Evolutionary conservation across 2,888 invertebrate species (phyloP).

Genomic region (Drosophila atripex): DNA sequence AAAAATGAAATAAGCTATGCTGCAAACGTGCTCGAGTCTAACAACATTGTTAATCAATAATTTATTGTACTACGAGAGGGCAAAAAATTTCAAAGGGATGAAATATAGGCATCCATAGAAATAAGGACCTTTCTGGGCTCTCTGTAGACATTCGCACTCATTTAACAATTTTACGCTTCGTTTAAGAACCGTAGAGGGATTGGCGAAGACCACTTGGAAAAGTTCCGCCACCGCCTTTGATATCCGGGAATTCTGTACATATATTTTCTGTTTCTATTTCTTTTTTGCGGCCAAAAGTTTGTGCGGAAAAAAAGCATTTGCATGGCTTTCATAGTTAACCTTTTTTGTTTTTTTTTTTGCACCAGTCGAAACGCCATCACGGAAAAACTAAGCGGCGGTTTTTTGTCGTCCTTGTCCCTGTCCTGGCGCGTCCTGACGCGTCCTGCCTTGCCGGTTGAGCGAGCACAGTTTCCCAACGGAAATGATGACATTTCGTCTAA

Average conservation of each 20-base stretch:
- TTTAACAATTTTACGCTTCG: constrained; percentile 81
- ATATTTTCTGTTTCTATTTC: constrained; percentile 3
- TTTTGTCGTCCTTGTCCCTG: not conserved
- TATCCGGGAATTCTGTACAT: constrained; percentile 18
- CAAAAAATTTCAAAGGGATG: constrained; percentile 39
- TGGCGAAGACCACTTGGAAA: constrained; percentile 27
- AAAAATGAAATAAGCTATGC: constrained; percentile 30
- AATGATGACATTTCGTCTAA: constrained; percentile 81
- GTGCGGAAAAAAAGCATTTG: constrained; percentile 62
- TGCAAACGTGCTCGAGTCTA: constrained; percentile 49
- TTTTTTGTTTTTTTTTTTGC: constrained; percentile 63
- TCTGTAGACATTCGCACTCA: constrained; percentile 66
- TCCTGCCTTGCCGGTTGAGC: constrained; percentile 57
- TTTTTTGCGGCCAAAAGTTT: constrained; percentile 36
- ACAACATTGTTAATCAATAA: constrained; percentile 73
- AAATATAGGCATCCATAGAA: constrained; percentile 2
- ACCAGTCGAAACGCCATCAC: constrained; percentile 34
- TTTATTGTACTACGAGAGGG: constrained; percentile 39
- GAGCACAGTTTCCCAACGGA: constrained; percentile 71
- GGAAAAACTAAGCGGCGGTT: constrained; percentile 47
- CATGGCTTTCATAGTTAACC: constrained; percentile 70
- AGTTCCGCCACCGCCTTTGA: constrained; percentile 31
- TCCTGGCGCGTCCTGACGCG: not conserved
- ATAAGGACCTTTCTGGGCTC: constrained; percentile 4
- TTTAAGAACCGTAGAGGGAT: constrained; percentile 64